These are phyloP conservation scores for Agonum fuliginosum DNA, from an alignment of 2,888 invertebrate genomes.

Conservation along the genomic window DNA sequence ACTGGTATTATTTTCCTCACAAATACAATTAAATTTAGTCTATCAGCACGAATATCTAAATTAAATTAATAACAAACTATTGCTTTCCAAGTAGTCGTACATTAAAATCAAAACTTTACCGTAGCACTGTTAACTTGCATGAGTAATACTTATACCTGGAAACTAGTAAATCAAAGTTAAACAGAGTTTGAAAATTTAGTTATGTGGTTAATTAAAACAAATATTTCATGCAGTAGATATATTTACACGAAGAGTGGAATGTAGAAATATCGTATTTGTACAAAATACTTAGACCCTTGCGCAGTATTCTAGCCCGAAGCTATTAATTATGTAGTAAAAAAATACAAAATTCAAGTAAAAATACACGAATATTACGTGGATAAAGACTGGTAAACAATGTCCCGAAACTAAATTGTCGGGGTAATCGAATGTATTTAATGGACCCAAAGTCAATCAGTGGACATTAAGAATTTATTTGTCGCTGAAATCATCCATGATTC, in stretches of 20 bases:
- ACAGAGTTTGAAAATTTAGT: conserved; percentile 35
- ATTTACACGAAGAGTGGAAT: too few species aligned
- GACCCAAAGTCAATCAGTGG: neutral
- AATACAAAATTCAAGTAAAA: too few species aligned
- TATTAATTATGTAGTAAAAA: too few species aligned
- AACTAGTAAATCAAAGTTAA: conserved; percentile 31
- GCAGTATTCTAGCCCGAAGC: too few species aligned
- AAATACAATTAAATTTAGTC: neutral
- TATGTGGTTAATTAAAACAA: conserved; percentile 27
- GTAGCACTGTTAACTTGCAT: neutral
- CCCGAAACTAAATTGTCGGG: too few species aligned
- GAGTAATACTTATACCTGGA: conserved; percentile 9
- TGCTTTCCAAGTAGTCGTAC: neutral
- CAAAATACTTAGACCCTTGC: too few species aligned
- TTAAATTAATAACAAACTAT: neutral
- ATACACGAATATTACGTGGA: too few species aligned
- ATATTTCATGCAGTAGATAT: conserved; percentile 26
- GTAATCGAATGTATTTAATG: too few species aligned
- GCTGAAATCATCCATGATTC: too few species aligned
- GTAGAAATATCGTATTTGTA: too few species aligned
- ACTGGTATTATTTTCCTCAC: neutral
- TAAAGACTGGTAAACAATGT: too few species aligned
- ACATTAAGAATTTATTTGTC: too few species aligned
- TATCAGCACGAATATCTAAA: neutral
- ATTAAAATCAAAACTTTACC: conserved; percentile 13